phyloP scores from a whole-genome alignment of 2,113 vertebrate genomes.

The Tetrao urogallus region DNA sequence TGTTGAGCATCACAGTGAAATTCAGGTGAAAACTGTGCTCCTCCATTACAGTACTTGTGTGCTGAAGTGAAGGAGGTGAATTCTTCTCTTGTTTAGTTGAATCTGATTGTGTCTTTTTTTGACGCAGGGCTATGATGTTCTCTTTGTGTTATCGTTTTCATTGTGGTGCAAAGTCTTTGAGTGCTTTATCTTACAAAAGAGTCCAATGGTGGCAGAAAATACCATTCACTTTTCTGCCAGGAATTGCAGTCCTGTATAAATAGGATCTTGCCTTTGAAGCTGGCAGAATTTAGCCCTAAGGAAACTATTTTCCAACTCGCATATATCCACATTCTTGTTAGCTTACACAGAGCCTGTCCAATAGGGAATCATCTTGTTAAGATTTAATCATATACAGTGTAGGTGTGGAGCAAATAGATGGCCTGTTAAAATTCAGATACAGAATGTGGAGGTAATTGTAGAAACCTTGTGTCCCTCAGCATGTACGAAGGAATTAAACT shows the following conservation, averaged over 20 bases:
- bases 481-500: not conserved
- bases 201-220: slow-evolving; percentile 39
- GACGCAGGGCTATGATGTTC: not conserved
- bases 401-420: not conserved
- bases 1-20: not conserved
- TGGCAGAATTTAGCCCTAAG: slow-evolving; percentile 58
- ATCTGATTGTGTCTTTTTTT: not conserved
- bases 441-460: not conserved
- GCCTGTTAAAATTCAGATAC: slow-evolving; percentile 50
- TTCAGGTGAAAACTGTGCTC: not conserved
- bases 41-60: not conserved
- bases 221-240: slow-evolving; percentile 23
- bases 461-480: not conserved
- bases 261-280: slow-evolving; percentile 31
- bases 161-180: not conserved
- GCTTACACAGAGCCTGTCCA: slow-evolving; percentile 45
- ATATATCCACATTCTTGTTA: slow-evolving; percentile 60
- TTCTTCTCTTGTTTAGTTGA: not conserved
- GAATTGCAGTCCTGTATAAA: slow-evolving; percentile 44
- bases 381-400: not conserved
- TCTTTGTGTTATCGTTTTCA: not conserved
- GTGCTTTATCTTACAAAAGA: not conserved
- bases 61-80: not conserved
- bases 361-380: slow-evolving; percentile 57
- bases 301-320: slow-evolving; percentile 55